Percentiles rank a stretch among this genome's conserved stretches.
Evolutionary conservation across 2,113 vertebrate species (phyloP).

Genomic region (Enhydra lutris): DNA sequence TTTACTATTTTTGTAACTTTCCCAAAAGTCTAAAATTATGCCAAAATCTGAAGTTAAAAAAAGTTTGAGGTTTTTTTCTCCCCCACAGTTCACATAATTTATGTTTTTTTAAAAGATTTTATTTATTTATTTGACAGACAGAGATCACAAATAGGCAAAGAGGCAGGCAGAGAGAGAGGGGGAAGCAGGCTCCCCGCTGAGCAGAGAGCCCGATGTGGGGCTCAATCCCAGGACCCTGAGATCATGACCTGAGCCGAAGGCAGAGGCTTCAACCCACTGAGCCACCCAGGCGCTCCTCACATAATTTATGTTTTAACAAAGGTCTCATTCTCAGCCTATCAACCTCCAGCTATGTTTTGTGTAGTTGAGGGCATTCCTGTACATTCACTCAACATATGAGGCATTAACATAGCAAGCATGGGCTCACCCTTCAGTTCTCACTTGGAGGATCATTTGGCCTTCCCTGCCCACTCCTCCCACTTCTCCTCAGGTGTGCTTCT

Average conservation of each 20-base stretch:
- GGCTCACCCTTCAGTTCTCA: background rate
- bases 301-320: background rate
- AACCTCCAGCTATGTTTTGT: background rate
- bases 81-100: background rate
- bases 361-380: background rate
- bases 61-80: background rate
- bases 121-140: no score
- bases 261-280: no score
- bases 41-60: background rate
- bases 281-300: background rate
- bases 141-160: no score
- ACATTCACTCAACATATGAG: background rate
- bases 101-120: background rate
- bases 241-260: no score
- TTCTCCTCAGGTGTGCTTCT: slow-evolving; percentile 18
- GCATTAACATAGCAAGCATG: rapidly evolving
- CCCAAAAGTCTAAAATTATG: no score
- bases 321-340: rapidly evolving
- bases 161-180: no score
- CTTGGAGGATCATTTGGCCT: background rate
- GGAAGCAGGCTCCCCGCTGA: no score
- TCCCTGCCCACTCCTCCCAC: background rate
- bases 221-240: no score
- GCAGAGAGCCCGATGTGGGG: no score
- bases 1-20: no score